Evolutionary conservation across 2,888 invertebrate genomes (phyloP).

Genomic region (Epiblema foenella): DNA sequence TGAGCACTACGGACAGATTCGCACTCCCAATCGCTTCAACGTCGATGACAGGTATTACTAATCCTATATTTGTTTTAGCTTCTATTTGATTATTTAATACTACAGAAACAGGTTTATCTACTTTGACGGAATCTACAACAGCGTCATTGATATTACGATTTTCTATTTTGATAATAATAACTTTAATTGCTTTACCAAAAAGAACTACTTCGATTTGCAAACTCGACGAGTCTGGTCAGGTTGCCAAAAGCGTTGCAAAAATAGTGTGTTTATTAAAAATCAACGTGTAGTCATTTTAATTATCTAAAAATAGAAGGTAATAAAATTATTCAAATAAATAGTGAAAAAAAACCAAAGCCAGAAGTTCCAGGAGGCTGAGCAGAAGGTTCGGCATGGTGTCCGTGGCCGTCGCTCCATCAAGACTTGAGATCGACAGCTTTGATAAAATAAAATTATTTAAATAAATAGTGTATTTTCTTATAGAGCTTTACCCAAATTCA

Average conservation of each 20-base stretch:
- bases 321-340: too few species aligned
- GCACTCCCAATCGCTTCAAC: conserved; percentile 83
- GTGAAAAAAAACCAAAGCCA: too few species aligned
- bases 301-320: too few species aligned
- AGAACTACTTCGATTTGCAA: too few species aligned
- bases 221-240: too few species aligned
- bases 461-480: too few species aligned
- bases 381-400: conserved; percentile 76
- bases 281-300: not conserved
- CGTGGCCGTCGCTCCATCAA: conserved; percentile 76
- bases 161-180: too few species aligned
- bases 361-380: conserved; percentile 64
- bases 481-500: not conserved
- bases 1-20: conserved; percentile 82
- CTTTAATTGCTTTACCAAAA: too few species aligned
- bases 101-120: not conserved
- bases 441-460: too few species aligned
- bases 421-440: conserved; percentile 75
- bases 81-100: not conserved
- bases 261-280: not conserved
- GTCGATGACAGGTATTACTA: conserved; percentile 86
- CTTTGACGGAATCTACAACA: not conserved
- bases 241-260: not conserved
- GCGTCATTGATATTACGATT: too few species aligned
- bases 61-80: not conserved